Percentiles rank a stretch among this genome's conserved stretches.
These are phyloP conservation scores for Polypterus bichir DNA, from an alignment of 2,113 vertebrate species.

Conservation along the genomic window DNA sequence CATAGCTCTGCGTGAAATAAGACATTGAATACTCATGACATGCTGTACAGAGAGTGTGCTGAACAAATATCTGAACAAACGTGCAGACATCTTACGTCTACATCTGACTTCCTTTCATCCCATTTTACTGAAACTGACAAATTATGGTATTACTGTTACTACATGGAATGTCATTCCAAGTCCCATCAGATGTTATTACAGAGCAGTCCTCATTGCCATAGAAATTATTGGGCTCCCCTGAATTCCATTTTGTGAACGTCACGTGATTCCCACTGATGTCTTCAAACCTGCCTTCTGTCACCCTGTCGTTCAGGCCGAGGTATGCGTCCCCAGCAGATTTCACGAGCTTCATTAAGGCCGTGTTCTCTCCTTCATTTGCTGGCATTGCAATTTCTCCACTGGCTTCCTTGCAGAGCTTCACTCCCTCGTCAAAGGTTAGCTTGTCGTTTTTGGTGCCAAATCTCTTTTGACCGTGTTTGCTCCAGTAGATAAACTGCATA, in stretches of 20 bases:
- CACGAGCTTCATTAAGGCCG: not conserved
- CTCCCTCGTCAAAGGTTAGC: not conserved
- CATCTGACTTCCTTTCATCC: too few species aligned
- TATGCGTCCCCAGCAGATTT: not conserved
- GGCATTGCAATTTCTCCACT: conserved; percentile 16
- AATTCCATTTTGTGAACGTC: conserved; percentile 12
- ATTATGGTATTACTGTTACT: conserved; percentile 25
- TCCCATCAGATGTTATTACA: not conserved
- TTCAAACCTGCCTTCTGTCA: conserved; percentile 12
- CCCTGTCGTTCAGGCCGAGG: conserved; percentile 10
- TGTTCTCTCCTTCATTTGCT: conserved; percentile 12
- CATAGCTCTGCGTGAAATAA: too few species aligned
- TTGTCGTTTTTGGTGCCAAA: conserved; percentile 2
- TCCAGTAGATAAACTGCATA: not conserved
- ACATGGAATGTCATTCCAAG: conserved; percentile 16
- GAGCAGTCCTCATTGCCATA: conserved; percentile 6
- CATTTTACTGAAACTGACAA: conserved; percentile 18
- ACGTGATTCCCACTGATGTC: conserved; percentile 8
- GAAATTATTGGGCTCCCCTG: conserved; percentile 11
- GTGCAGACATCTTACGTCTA: too few species aligned
- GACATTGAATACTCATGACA: too few species aligned
- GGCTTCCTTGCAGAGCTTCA: conserved; percentile 8
- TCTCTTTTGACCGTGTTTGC: conserved; percentile 14
- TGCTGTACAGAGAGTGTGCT: too few species aligned
- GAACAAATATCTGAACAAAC: too few species aligned